A percentile compares a stretch with the other conserved stretches of the same genome.
Conservation (phyloP, 1,140 invertebrate species). For the Coelopa frigida region DNA sequence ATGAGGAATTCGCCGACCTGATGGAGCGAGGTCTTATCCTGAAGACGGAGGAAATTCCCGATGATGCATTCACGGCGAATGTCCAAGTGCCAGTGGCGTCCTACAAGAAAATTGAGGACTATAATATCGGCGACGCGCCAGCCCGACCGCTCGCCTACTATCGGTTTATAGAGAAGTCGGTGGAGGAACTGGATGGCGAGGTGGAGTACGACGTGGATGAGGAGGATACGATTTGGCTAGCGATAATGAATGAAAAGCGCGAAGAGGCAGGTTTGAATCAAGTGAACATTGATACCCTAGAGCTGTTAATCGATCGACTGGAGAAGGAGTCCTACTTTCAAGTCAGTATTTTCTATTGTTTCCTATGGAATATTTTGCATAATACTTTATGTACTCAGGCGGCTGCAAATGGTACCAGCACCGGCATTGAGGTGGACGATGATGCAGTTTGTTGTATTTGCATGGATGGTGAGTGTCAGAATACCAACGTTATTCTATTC, state of each 20-base stretch:
- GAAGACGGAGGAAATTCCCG: constrained; percentile 51
- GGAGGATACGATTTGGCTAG: constrained; percentile 90
- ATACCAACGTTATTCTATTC: constrained; percentile 65
- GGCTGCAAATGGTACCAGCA: constrained; percentile 53
- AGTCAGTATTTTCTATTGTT: constrained; percentile 35
- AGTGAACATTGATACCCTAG: constrained; percentile 81
- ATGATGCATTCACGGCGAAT: constrained; percentile 49
- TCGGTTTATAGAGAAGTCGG: constrained; percentile 89
- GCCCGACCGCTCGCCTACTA: constrained; percentile 72
- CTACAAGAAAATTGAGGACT: constrained; percentile 70
- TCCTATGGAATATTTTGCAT: no score
- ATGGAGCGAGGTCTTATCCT: constrained; percentile 33
- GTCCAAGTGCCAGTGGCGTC: constrained; percentile 74
- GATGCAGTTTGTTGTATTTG: constrained; percentile 97
- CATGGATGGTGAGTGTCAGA: constrained; percentile 83
- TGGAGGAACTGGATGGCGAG: constrained; percentile 88
- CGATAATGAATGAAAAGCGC: constrained; percentile 78
- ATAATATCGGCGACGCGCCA: constrained; percentile 72
- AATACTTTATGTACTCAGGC: constrained; percentile 20
- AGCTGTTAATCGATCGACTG: constrained; percentile 90
- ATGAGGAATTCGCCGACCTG: constrained; percentile 56
- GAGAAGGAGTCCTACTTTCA: constrained; percentile 96
- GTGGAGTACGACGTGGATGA: constrained; percentile 98
- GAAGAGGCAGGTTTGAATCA: constrained; percentile 57
- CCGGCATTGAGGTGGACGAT: constrained; percentile 78